A percentile compares a stretch with the other conserved stretches of the same genome.
Evolutionary conservation across 2,888 invertebrate species (phyloP).

Genomic region (Caenorhabditis uteleia): DNA sequence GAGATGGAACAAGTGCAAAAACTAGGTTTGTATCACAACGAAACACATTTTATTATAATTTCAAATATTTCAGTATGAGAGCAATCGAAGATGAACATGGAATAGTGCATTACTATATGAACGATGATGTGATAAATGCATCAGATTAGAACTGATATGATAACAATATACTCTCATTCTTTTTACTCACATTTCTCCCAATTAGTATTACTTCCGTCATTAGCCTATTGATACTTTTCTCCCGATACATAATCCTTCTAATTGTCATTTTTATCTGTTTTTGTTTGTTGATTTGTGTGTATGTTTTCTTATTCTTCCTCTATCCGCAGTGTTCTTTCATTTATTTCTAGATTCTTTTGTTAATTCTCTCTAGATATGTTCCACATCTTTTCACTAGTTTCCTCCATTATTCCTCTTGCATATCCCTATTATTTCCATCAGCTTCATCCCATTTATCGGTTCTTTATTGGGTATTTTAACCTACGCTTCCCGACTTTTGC

Average conservation of each 20-base stretch:
- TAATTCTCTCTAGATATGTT: no score
- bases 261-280: background rate
- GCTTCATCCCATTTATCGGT: no score
- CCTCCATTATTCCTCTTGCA: no score
- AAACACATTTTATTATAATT: background rate
- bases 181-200: conserved; percentile 1
- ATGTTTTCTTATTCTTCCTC: conserved; percentile 4
- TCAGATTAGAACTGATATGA: background rate
- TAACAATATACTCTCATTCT: background rate
- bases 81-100: conserved; percentile 51
- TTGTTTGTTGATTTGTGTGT: conserved; percentile 20
- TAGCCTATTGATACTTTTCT: background rate
- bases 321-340: conserved; percentile 13
- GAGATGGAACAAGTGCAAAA: conserved; percentile 15
- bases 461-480: no score
- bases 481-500: background rate
- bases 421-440: no score
- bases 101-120: conserved; percentile 47
- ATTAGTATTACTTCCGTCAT: conserved; percentile 3
- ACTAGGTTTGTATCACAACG: conserved; percentile 13
- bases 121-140: conserved; percentile 11
- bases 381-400: no score
- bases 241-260: background rate
- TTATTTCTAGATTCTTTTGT: no score
- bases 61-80: conserved; percentile 33